These are phyloP conservation scores for Acipenser ruthenus DNA, from an alignment of 2,797 vertebrate genomes.

Conservation along the genomic window DNA sequence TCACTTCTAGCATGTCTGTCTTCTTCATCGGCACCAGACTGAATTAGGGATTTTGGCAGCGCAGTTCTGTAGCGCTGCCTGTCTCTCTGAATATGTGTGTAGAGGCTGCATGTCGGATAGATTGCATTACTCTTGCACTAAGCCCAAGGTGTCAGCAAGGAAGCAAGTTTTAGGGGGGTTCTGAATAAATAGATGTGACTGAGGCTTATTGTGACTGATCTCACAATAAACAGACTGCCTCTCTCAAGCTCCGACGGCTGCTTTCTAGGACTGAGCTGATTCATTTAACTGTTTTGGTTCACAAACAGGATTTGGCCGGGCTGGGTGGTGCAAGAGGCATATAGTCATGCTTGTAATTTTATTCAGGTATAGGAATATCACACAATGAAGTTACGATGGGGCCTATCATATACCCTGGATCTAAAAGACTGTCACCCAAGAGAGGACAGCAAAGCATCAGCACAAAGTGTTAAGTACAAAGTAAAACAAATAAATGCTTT, in stretches of 20 bases:
- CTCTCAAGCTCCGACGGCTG: background rate
- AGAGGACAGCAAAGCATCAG: no score
- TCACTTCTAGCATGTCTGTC: slow-evolving; percentile 18
- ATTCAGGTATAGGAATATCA: no score
- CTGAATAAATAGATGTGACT: slow-evolving; percentile 16
- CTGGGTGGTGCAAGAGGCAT: no score
- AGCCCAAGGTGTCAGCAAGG: slow-evolving; percentile 18
- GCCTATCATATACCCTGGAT: no score
- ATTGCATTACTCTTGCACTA: slow-evolving; percentile 21
- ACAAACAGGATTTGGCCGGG: no score
- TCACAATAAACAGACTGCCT: slow-evolving; percentile 8
- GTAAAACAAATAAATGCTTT: no score
- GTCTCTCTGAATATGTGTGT: slow-evolving; percentile 21
- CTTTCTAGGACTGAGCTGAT: no score
- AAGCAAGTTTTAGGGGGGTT: slow-evolving; percentile 9
- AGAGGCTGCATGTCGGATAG: slow-evolving; percentile 26
- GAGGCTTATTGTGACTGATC: slow-evolving; percentile 11
- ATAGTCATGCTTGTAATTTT: no score
- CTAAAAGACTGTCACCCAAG: no score
- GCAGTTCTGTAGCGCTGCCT: slow-evolving; percentile 18
- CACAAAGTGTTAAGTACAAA: no score
- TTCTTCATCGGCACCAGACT: background rate
- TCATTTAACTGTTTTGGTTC: no score
- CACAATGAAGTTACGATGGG: no score
- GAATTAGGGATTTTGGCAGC: slow-evolving; percentile 24